These are phyloP conservation scores for Alaudala cheleensis DNA, from an alignment of 2,113 vertebrate species.

Conservation along the genomic window DNA sequence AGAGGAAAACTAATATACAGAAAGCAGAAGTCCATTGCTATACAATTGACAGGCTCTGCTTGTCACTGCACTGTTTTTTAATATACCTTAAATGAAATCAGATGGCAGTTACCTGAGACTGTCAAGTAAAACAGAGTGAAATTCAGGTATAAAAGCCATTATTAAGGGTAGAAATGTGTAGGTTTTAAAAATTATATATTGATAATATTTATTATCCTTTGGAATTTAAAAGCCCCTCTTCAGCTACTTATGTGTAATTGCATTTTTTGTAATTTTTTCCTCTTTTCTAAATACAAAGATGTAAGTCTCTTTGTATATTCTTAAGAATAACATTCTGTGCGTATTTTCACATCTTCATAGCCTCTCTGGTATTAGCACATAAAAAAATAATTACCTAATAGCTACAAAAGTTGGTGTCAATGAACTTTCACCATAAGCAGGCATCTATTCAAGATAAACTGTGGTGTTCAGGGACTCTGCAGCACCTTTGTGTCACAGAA, in stretches of 20 bases:
- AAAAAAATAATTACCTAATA: background rate
- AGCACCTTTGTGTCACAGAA: background rate
- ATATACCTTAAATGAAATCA: background rate
- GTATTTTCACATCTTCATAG: background rate
- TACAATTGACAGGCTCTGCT: background rate
- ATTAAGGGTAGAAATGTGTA: background rate
- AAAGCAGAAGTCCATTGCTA: background rate
- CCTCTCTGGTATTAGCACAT: background rate
- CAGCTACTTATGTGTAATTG: background rate
- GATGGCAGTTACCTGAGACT: background rate
- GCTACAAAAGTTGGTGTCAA: background rate
- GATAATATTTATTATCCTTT: background rate
- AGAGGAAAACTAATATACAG: conserved; percentile 15
- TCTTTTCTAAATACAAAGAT: background rate
- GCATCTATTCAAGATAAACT: background rate
- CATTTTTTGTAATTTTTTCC: background rate
- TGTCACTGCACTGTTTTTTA: background rate
- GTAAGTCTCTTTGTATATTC: background rate
- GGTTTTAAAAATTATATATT: background rate
- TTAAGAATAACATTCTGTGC: background rate
- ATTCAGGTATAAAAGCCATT: background rate
- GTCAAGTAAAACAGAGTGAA: background rate
- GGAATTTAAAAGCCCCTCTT: background rate
- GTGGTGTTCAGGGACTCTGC: background rate
- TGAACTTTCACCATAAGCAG: background rate